These are phyloP conservation scores for Columbina picui DNA, from an alignment of 2,113 vertebrate species.

Conservation along the genomic window DNA sequence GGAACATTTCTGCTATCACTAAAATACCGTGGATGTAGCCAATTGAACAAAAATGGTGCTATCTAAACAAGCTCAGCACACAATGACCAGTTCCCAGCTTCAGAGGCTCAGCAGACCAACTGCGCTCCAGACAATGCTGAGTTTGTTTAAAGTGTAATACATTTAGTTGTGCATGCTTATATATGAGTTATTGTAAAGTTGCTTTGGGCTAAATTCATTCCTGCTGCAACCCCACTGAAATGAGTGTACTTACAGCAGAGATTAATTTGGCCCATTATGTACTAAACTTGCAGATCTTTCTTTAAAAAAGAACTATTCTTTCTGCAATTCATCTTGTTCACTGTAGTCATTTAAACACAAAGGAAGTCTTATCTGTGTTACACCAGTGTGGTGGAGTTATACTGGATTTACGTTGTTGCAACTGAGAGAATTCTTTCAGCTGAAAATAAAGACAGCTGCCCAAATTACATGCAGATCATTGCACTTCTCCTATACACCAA, in stretches of 20 bases:
- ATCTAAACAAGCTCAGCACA: slow-evolving; percentile 54
- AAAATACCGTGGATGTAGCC: slow-evolving; percentile 57
- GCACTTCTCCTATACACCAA: slow-evolving; percentile 49
- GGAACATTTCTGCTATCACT: slow-evolving; percentile 54
- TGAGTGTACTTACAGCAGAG: neutral
- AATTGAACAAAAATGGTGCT: slow-evolving; percentile 60
- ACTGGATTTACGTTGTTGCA: slow-evolving; percentile 62
- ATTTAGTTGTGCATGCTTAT: slow-evolving; percentile 35
- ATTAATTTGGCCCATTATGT: slow-evolving; percentile 57
- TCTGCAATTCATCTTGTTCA: slow-evolving; percentile 40
- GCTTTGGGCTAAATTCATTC: slow-evolving; percentile 8
- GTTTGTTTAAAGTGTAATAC: slow-evolving; percentile 61
- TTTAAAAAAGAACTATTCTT: slow-evolving; percentile 60
- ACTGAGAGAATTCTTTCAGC: slow-evolving; percentile 59
- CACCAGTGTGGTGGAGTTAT: slow-evolving; percentile 40
- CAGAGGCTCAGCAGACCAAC: slow-evolving; percentile 49
- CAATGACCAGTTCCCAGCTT: slow-evolving; percentile 47
- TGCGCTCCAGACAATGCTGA: slow-evolving; percentile 51
- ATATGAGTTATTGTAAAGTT: slow-evolving; percentile 56
- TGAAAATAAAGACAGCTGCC: slow-evolving; percentile 52
- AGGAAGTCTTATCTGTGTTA: slow-evolving; percentile 39
- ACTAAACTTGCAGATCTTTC: slow-evolving; percentile 50
- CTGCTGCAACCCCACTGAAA: slow-evolving; percentile 23
- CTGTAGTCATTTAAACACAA: slow-evolving; percentile 50
- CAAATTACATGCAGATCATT: slow-evolving; percentile 53